These are phyloP conservation scores for Paramormyrops kingsleyae DNA, from an alignment of 2,113 vertebrate genomes.

Conservation along the genomic window DNA sequence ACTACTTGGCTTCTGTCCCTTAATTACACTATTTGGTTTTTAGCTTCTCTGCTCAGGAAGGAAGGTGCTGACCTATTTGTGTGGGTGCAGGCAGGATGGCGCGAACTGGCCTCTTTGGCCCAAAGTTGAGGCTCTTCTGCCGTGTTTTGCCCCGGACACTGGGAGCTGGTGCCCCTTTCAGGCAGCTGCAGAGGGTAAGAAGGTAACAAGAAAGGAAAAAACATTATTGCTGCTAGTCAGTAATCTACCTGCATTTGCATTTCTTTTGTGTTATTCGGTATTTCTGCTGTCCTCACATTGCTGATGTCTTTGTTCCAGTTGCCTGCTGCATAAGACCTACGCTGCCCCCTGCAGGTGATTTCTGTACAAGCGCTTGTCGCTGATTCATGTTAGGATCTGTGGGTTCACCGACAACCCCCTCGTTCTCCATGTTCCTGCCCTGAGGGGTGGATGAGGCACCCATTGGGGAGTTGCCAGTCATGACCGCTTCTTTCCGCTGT, in stretches of 20 bases:
- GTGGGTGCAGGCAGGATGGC: slow-evolving; percentile 69
- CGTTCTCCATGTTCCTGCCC: background rate
- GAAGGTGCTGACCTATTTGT: slow-evolving; percentile 39
- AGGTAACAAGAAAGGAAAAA: background rate
- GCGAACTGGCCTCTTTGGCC: slow-evolving; percentile 69
- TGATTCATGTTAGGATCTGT: background rate
- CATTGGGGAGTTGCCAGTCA: slow-evolving; percentile 51
- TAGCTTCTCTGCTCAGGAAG: background rate
- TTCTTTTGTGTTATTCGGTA: background rate
- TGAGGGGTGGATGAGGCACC: background rate
- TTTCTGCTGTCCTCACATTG: background rate
- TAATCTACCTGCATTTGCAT: background rate
- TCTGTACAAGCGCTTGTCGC: background rate
- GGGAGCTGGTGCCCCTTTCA: background rate
- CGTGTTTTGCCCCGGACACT: slow-evolving; percentile 51
- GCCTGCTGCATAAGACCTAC: background rate
- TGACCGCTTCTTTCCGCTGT: slow-evolving; percentile 64
- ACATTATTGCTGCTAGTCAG: background rate
- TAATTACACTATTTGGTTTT: background rate
- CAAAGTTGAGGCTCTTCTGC: slow-evolving; percentile 59
- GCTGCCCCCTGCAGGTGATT: slow-evolving; percentile 10
- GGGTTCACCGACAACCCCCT: no score
- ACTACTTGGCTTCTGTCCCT: background rate
- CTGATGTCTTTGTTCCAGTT: background rate
- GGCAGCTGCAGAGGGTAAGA: background rate